These are phyloP conservation scores for Drosophila miranda DNA, from an alignment of 1,140 invertebrate species.

Conservation along the genomic window DNA sequence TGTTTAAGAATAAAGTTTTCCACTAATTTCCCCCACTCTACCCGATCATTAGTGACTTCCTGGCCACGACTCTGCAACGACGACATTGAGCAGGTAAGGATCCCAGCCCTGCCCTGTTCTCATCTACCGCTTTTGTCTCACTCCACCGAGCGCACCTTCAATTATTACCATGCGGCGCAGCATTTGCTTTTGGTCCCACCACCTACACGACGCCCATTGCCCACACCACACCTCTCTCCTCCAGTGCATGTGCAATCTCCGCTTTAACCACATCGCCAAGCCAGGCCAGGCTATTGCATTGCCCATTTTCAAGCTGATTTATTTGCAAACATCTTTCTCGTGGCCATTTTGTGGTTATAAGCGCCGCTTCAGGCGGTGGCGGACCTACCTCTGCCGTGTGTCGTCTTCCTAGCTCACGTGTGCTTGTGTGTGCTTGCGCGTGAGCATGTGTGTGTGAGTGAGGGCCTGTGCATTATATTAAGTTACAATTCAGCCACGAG, in stretches of 20 bases:
- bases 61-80: slow-evolving; percentile 39
- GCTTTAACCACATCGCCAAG: slow-evolving; percentile 23
- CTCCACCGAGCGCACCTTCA: too few species aligned
- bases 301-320: slow-evolving; percentile 16
- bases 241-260: slow-evolving; percentile 21
- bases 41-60: slow-evolving; percentile 21
- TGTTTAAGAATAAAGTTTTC: slow-evolving; percentile 65
- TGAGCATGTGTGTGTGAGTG: slow-evolving; percentile 20
- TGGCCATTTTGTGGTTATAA: slow-evolving; percentile 71
- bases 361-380: slow-evolving; percentile 39
- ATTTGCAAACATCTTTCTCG: slow-evolving; percentile 38
- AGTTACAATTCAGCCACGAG: slow-evolving; percentile 42
- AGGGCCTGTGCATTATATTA: slow-evolving; percentile 20
- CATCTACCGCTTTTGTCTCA: too few species aligned
- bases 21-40: slow-evolving; percentile 29
- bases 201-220: neutral
- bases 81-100: slow-evolving; percentile 48
- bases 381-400: slow-evolving; percentile 1
- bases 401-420: slow-evolving; percentile 42
- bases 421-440: slow-evolving; percentile 19
- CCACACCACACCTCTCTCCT: slow-evolving; percentile 13
- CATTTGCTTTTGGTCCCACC: slow-evolving; percentile 10
- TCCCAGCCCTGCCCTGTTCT: neutral
- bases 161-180: slow-evolving; percentile 19
- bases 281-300: slow-evolving; percentile 20